These are phyloP conservation scores for Zonitis immaculata DNA, from an alignment of 2,888 invertebrate genomes.

Conservation along the genomic window DNA sequence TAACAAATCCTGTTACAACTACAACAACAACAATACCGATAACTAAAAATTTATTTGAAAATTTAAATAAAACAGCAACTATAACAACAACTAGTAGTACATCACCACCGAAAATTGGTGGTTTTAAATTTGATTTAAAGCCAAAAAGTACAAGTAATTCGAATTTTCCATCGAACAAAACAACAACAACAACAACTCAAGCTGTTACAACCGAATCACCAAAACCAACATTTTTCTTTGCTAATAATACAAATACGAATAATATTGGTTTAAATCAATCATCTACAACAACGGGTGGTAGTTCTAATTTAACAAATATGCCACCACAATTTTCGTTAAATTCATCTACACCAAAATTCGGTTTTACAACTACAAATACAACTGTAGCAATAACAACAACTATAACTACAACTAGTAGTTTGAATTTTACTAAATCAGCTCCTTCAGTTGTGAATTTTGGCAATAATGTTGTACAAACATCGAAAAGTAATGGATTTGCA, in stretches of 20 bases:
- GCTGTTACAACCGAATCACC: not conserved
- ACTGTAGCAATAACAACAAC: not conserved
- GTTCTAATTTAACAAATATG: not conserved
- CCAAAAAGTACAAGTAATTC: not conserved
- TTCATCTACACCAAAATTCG: not conserved
- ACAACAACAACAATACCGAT: not conserved
- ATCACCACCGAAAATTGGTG: conserved; percentile 5
- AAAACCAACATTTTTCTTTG: not conserved
- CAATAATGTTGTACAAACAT: not conserved
- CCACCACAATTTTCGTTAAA: not conserved
- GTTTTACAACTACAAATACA: not conserved
- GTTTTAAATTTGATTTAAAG: conserved; percentile 12
- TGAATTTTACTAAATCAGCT: not conserved
- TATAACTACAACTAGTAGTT: not conserved
- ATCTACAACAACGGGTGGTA: not conserved
- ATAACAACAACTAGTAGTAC: not conserved
- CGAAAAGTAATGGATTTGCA: not conserved
- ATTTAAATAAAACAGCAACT: not conserved
- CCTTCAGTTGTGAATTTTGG: not conserved
- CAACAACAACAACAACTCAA: not conserved
- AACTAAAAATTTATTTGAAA: not conserved
- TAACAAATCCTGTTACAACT: not conserved
- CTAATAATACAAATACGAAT: not conserved
- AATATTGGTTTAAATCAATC: not conserved
- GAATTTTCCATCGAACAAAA: not conserved